Percentiles rank a stretch among this genome's conserved stretches.
These are phyloP conservation scores for Zaprionus lachaisei DNA, from an alignment of 1,140 invertebrate species.

Conservation along the genomic window DNA sequence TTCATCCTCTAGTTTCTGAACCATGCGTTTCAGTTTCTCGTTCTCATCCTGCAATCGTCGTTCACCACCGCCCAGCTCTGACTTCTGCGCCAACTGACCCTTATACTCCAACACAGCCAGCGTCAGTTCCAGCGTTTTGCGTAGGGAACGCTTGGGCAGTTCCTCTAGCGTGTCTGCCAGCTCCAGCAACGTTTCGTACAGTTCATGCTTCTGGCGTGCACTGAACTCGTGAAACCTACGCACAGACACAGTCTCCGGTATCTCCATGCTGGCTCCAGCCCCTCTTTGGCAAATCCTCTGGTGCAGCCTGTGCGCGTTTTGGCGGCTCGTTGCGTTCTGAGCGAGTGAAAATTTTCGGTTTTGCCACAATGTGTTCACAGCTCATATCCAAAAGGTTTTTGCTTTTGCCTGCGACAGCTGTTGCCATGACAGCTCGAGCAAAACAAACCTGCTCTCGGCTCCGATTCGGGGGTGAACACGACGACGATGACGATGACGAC, in stretches of 20 bases:
- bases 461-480: conserved; percentile 16
- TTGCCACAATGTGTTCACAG: conserved; percentile 22
- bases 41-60: conserved; percentile 74
- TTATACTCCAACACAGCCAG: conserved; percentile 78
- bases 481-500: not conserved
- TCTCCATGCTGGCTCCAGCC: conserved; percentile 76
- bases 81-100: conserved; percentile 61
- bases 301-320: conserved; percentile 35
- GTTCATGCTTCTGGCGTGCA: conserved; percentile 73
- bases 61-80: conserved; percentile 36
- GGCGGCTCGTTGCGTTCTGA: conserved; percentile 67
- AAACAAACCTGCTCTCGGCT: conserved; percentile 52
- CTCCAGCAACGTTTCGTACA: conserved; percentile 75
- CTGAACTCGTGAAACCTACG: conserved; percentile 77
- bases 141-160: conserved; percentile 73
- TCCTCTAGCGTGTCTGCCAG: conserved; percentile 64
- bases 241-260: conserved; percentile 77
- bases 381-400: conserved; percentile 18
- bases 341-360: conserved; percentile 49
- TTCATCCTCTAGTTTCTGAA: conserved; percentile 74
- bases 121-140: conserved; percentile 73
- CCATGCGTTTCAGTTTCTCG: conserved; percentile 76
- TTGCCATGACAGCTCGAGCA: conserved; percentile 69
- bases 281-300: conserved; percentile 1
- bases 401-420: conserved; percentile 27